Conservation (phyloP, 2,797 vertebrate genomes). For the Lagorchestes hirsutus region DNA sequence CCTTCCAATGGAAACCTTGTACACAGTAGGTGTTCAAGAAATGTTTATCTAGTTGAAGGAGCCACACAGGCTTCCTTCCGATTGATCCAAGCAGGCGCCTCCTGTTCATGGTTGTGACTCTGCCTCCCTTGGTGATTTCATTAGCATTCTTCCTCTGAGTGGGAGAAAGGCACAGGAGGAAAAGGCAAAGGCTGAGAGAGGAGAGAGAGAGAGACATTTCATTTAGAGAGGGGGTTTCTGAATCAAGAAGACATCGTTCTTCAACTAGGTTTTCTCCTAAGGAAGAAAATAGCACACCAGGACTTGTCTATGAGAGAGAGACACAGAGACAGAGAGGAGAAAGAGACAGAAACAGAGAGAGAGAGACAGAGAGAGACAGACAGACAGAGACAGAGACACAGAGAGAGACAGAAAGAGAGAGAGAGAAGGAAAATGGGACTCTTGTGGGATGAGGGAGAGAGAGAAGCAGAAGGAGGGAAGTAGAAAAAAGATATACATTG, state of each 20-base stretch:
- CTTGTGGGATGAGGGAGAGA: neutral
- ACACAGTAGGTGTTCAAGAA: neutral
- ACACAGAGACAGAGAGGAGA: neutral
- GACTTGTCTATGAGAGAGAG: slow-evolving; percentile 29
- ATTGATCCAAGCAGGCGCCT: neutral
- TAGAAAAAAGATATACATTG: neutral
- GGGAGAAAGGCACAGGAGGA: neutral
- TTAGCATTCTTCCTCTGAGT: neutral
- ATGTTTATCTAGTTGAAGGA: neutral
- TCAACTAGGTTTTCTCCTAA: neutral
- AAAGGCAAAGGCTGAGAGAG: neutral
- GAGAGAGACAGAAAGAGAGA: too few relatives aligned
- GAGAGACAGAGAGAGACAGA: too few relatives aligned
- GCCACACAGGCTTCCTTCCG: neutral
- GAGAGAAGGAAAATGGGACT: neutral
- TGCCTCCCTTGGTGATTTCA: neutral
- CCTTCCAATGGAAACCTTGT: neutral
- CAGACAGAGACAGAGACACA: too few relatives aligned
- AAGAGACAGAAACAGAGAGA: neutral
- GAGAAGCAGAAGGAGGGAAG: too few relatives aligned
- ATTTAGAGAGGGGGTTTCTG: slow-evolving; percentile 19
- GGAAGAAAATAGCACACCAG: neutral
- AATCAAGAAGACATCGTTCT: slow-evolving; percentile 8
- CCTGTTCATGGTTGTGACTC: neutral
- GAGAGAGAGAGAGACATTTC: neutral